These are phyloP conservation scores for Pan troglodytes DNA, from an alignment of 2,113 vertebrate genomes.

Conservation along the genomic window DNA sequence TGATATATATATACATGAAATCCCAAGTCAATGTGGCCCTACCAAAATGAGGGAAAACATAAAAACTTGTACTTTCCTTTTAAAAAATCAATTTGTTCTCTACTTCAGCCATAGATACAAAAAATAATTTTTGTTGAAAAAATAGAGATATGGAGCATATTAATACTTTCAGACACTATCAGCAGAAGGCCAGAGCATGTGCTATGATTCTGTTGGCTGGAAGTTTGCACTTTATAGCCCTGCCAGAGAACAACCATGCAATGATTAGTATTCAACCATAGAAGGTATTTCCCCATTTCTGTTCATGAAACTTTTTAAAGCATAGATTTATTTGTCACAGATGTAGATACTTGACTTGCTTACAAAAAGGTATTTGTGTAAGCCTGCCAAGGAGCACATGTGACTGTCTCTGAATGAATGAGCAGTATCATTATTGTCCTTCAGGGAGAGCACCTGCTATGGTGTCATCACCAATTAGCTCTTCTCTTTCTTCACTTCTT, in stretches of 20 bases:
- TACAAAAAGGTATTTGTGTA: background rate
- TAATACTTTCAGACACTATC: background rate
- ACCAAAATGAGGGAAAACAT: background rate
- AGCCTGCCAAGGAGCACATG: background rate
- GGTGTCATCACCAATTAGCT: slow-evolving; percentile 57
- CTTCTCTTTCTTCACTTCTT: slow-evolving; percentile 20
- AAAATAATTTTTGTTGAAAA: slow-evolving; percentile 42
- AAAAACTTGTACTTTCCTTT: background rate
- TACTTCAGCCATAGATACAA: background rate
- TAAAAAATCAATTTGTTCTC: slow-evolving; percentile 5
- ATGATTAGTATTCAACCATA: slow-evolving; percentile 60
- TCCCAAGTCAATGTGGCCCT: background rate
- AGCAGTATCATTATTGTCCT: background rate
- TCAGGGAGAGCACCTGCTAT: slow-evolving; percentile 71
- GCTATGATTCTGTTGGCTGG: slow-evolving; percentile 37
- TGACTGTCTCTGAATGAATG: slow-evolving; percentile 16
- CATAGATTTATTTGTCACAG: background rate
- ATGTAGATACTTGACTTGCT: slow-evolving; percentile 54
- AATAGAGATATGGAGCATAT: slow-evolving; percentile 17
- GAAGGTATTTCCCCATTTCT: slow-evolving; percentile 56
- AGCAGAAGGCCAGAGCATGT: slow-evolving; percentile 60
- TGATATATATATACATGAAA: background rate
- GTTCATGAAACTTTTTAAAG: slow-evolving; percentile 28
- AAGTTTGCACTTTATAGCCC: slow-evolving; percentile 33
- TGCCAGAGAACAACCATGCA: slow-evolving; percentile 48